Conservation (phyloP, 2,888 invertebrate genomes). For the Glaucopsyche alexis region DNA sequence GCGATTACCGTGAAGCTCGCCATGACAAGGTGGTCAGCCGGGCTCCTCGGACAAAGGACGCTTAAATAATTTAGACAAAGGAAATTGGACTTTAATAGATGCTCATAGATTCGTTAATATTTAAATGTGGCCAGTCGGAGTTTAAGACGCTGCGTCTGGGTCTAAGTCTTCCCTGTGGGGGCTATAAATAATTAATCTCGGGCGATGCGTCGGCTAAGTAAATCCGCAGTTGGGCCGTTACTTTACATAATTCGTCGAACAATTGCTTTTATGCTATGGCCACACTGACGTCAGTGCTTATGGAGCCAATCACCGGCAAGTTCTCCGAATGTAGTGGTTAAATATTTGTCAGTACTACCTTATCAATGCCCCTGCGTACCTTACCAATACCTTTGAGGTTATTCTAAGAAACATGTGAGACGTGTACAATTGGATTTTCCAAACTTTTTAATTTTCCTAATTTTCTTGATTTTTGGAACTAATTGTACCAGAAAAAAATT, state of each 20-base stretch:
- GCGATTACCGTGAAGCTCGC: conserved; percentile 71
- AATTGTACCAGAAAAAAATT: no score
- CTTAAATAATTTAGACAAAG: conserved; percentile 71
- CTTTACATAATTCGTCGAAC: conserved; percentile 21
- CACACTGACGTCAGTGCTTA: not conserved
- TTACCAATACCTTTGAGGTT: no score
- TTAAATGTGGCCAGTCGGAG: conserved; percentile 69
- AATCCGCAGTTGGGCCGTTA: conserved; percentile 27
- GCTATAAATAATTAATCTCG: conserved; percentile 78
- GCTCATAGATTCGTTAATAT: conserved; percentile 66
- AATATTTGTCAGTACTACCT: no score
- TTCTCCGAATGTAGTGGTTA: not conserved
- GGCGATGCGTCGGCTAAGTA: conserved; percentile 63
- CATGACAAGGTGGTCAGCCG: conserved; percentile 79
- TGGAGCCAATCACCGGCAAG: not conserved
- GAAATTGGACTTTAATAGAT: conserved; percentile 69
- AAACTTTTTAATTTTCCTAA: no score
- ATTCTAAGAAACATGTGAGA: no score
- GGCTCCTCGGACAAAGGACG: conserved; percentile 77
- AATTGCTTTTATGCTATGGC: not conserved
- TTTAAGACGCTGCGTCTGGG: conserved; percentile 75
- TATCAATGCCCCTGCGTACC: no score
- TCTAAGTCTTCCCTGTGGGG: conserved; percentile 70
- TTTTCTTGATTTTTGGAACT: no score
- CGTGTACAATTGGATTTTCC: no score